These are phyloP conservation scores for Oncorhynchus masou DNA, from an alignment of 2,113 vertebrate genomes.

Conservation along the genomic window DNA sequence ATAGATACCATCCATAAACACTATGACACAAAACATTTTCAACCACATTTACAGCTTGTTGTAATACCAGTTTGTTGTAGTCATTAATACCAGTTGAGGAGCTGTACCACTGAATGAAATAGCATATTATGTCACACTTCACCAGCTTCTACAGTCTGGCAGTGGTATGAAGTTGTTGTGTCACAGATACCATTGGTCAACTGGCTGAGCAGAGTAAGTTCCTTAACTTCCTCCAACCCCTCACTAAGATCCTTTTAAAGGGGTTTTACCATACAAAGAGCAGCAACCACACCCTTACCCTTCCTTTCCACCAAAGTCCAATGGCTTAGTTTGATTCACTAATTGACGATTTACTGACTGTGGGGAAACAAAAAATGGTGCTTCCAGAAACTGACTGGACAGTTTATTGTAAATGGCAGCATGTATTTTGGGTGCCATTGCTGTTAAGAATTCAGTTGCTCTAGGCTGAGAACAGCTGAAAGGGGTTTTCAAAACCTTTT, in stretches of 20 bases:
- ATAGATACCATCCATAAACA: too few species aligned
- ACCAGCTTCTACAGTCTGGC: background rate
- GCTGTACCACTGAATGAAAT: background rate
- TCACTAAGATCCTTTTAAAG: conserved; percentile 26
- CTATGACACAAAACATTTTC: background rate
- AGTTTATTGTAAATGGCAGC: too few species aligned
- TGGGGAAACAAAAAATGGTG: too few species aligned
- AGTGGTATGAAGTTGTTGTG: background rate
- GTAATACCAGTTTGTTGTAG: background rate
- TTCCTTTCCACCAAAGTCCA: too few species aligned
- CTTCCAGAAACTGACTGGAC: background rate
- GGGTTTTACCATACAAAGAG: conserved; percentile 51
- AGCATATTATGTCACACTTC: background rate
- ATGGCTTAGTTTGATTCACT: too few species aligned
- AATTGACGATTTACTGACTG: too few species aligned
- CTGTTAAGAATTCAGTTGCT: background rate
- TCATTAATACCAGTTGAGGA: background rate
- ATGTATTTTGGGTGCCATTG: background rate
- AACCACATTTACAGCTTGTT: background rate
- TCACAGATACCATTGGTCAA: conserved; percentile 32
- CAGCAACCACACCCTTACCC: conserved; percentile 19
- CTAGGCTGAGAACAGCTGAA: background rate
- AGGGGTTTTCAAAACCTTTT: conserved; percentile 32
- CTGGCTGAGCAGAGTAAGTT: conserved; percentile 54
- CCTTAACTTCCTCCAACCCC: conserved; percentile 51